Base-by-base conservation (phyloP, 2,888 invertebrate species). In the Ectemnius cavifrons region DNA sequence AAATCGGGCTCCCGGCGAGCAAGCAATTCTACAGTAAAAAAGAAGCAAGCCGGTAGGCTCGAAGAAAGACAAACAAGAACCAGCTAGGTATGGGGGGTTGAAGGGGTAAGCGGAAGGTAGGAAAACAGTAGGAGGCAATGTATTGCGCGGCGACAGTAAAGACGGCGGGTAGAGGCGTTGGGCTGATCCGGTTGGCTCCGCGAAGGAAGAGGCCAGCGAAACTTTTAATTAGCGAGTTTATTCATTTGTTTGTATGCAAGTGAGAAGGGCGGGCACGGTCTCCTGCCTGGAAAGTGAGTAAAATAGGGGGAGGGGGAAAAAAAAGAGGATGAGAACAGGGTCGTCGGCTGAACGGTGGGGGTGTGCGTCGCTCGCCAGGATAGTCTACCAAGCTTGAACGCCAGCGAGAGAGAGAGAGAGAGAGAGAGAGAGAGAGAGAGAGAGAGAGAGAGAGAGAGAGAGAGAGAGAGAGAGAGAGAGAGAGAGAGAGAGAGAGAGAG, bases 191-290 rank as follows among this genome's bases (percentile, higher is more conserved):
- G 37, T 0, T 11, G 18, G 18, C 67, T 20, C 72, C 56, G 45
- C 27, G 73, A 57, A 8, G 64, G 45, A 27, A 14, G 57, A 37
- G 23, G 68, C 49, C 46, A 63, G 76, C 67, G 83, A 84, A 88
- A 88, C 84, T 89, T 88, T 89, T 88, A 88, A 89, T 89, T 89
- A 88, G 87, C 84, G 82, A 84, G 85, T 86, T 89, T 86, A 86
- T 87, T 82, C 87, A 84, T 88, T 87, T 86, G 86, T 87, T 78
- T 82, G 78, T 76, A 81, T 80, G 75, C 78, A 75, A 72, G 67
- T 84, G 78, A 84, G 85, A 87, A 78, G 81, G 84, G 76, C 82
- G 73, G 74, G 76, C 75, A 74, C 77, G 66, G 64, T 61, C 78
- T 62, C 47, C 63, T 63, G 71, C 62, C 56, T 37, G 11, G 37